A percentile compares a stretch with the other conserved stretches of the same genome.
phyloP scores from a whole-genome alignment of 2,113 vertebrate genomes.

The Carassius carassius region DNA sequence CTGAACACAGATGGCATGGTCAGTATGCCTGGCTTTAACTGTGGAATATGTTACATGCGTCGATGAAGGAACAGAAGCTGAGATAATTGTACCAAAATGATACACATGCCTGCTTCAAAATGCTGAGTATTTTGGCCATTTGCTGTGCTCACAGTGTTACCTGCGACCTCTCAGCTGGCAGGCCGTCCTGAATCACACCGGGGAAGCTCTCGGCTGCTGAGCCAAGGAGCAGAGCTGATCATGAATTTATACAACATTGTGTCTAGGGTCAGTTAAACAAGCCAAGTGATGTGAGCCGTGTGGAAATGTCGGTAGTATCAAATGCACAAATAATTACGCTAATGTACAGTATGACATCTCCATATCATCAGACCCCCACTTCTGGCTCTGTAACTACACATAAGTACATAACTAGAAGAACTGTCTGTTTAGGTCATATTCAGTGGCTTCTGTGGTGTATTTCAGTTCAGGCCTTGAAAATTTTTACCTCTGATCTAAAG shows the following conservation, averaged over 20 bases:
- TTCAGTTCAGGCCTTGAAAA: background rate
- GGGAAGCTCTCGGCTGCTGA: conserved; percentile 1
- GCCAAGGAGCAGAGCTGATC: background rate
- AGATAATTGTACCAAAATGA: conserved; percentile 63
- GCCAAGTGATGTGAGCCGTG: background rate
- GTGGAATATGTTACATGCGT: conserved; percentile 55
- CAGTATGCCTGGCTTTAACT: conserved; percentile 43
- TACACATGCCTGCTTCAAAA: conserved; percentile 51
- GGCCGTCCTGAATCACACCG: conserved; percentile 13
- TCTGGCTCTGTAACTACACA: too few species aligned
- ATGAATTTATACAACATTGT: background rate
- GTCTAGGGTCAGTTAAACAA: conserved; percentile 18
- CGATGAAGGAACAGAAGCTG: conserved; percentile 57
- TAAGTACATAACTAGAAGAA: background rate
- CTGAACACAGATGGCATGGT: conserved; percentile 44
- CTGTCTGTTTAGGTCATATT: background rate
- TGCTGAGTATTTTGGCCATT: conserved; percentile 54
- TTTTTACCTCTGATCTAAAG: conserved; percentile 3
- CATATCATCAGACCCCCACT: background rate
- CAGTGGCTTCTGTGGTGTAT: background rate
- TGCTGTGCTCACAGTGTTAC: conserved; percentile 40
- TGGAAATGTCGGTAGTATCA: background rate
- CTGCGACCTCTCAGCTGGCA: background rate
- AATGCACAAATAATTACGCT: conserved; percentile 9
- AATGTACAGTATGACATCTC: conserved; percentile 15